phyloP scores from a whole-genome alignment of 2,797 vertebrate species.

The Oryzias sinensis region DNA sequence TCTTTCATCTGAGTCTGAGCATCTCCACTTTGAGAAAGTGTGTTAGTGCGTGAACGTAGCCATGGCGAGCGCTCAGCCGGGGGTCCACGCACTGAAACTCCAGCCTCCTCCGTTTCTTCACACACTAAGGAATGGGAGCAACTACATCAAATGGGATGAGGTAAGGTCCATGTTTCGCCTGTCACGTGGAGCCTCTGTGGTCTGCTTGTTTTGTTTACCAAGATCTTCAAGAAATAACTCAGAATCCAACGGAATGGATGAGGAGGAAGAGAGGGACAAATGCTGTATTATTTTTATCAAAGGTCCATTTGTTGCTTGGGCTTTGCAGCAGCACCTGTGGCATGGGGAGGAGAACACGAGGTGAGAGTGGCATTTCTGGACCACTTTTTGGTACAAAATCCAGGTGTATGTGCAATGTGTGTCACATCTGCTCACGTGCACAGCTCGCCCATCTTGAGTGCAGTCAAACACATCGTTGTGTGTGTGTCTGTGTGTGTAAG shows the following conservation, averaged over 20 bases:
- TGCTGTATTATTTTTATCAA: conserved; percentile 45
- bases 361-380: conserved; percentile 5
- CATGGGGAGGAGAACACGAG: conserved; percentile 3
- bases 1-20: conserved; percentile 36
- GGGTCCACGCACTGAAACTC: conserved; percentile 96
- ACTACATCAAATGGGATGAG: conserved; percentile 99
- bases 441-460: not conserved
- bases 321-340: conserved; percentile 52
- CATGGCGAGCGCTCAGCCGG: conserved; percentile 97
- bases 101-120: conserved; percentile 87
- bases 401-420: not conserved
- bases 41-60: conserved; percentile 44
- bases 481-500: conserved; percentile 32
- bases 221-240: too few relatives aligned
- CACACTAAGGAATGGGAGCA: conserved; percentile 89
- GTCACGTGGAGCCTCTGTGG: too few relatives aligned
- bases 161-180: conserved; percentile 72
- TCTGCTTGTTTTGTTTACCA: not conserved
- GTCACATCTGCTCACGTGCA: not conserved
- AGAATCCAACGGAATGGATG: not conserved
- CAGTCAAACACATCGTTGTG: conserved; percentile 14
- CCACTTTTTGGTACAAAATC: conserved; percentile 52
- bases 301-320: conserved; percentile 48
- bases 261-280: conserved; percentile 28
- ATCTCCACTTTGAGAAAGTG: conserved; percentile 30